Evolutionary conservation across 2,888 invertebrate species (phyloP), one percentile per base, ranked within the genome.

Genomic region (Drosophila melanosoma): DNA sequence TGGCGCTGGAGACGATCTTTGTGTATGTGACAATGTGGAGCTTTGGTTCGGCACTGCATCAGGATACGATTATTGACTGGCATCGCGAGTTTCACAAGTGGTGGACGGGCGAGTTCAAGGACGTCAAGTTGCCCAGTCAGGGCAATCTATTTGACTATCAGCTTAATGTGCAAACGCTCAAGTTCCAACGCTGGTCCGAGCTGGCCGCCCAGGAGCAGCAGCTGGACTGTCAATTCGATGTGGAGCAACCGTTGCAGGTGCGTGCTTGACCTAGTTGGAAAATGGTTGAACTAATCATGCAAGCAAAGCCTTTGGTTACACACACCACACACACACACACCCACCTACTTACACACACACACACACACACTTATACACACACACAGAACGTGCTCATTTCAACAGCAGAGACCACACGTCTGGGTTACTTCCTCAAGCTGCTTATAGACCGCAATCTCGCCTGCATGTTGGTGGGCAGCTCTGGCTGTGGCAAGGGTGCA

Each of bases 1-100:
- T 82, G 61, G 93, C 96, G 96, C 95, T 96, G 84, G 99, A 99
- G 94, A 95, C 96, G 12, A 98, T 98, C 92, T 99, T 99, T 93
- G 97, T 96, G 5, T 99, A 99, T 93, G 96, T 96, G 36, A 95
- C 96, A 68, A 95, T 98, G 58, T 99, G 99, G 99, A 97, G 98
- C 2, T 99, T 99, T 91, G 99, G 99, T 4, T 98, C 98, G 0
- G 96, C 96, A 0, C 94, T 97, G 75, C 97, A 97, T 93, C 97
- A 97, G 94, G 98, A 99, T 93, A 96, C 97, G 93, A 94, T 97
- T 62, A 95, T 97, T 15, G 99, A 99, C 92, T 98, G 98, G 96
- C 95, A 98, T 61, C 96, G 96, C 75, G 99, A 99, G 92, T 99
- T 99, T 93, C 98, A 97, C 91, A 98, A 98, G 93, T 99, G 98